Evolutionary conservation across 92 coral and sea anemone genomes (phyloP).

Genomic region (Epizoanthus stellaris): DNA sequence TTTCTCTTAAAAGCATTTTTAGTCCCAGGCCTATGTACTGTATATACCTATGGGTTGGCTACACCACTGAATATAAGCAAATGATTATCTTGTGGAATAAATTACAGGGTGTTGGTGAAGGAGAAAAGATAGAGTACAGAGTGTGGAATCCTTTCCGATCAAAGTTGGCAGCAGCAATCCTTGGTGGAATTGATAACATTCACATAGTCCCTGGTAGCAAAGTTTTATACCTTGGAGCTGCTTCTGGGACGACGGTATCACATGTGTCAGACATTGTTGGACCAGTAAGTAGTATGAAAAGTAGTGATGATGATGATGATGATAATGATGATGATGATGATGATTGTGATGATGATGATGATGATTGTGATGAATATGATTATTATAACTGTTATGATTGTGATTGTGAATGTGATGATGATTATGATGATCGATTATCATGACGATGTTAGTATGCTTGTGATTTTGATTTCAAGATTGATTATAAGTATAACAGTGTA

Average conservation of each 20-base stretch:
- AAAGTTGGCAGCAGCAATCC: slow-evolving; percentile 97
- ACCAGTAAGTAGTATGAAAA: slow-evolving; percentile 73
- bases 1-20: too few species aligned
- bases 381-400: too few species aligned
- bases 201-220: slow-evolving; percentile 96
- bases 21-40: too few species aligned
- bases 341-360: background rate
- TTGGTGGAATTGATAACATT: slow-evolving; percentile 97
- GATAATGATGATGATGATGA: background rate
- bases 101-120: slow-evolving; percentile 80
- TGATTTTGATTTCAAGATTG: too few species aligned
- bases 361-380: background rate
- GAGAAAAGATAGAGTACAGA: slow-evolving; percentile 95
- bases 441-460: too few species aligned
- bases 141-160: slow-evolving; percentile 99
- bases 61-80: too few species aligned
- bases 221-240: slow-evolving; percentile 98
- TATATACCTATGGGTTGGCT: too few species aligned
- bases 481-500: too few species aligned
- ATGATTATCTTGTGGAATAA: background rate
- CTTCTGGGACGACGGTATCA: slow-evolving; percentile 99
- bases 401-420: background rate
- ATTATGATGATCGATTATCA: background rate
- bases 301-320: background rate
- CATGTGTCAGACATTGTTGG: slow-evolving; percentile 99